Percentiles rank a stretch among this genome's conserved stretches.
These are phyloP conservation scores for Temnothorax ravouxi DNA, from an alignment of 2,888 invertebrate species.

Conservation along the genomic window DNA sequence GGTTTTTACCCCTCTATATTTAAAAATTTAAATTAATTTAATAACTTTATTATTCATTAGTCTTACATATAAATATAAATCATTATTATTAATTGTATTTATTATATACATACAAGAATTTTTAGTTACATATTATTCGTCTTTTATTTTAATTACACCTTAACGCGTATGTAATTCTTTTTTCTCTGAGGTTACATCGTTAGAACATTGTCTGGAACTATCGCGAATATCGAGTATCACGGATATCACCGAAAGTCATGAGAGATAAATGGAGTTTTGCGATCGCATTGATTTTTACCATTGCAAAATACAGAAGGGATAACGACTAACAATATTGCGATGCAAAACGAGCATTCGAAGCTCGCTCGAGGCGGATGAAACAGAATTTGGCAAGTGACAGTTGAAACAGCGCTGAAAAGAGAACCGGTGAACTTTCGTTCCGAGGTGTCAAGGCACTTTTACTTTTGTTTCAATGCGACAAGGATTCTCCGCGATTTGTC, in stretches of 20 bases:
- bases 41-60: neutral
- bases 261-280: slow-evolving; percentile 10
- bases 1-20: too few relatives aligned
- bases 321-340: slow-evolving; percentile 10
- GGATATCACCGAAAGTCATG: neutral
- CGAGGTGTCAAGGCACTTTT: slow-evolving; percentile 59
- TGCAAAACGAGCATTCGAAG: neutral
- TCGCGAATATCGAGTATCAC: neutral
- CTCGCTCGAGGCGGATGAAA: neutral
- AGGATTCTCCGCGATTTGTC: slow-evolving; percentile 39
- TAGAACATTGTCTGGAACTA: neutral
- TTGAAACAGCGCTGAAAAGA: slow-evolving; percentile 1
- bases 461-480: slow-evolving; percentile 54
- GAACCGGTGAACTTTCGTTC: slow-evolving; percentile 34
- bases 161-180: neutral
- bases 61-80: neutral
- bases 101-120: neutral
- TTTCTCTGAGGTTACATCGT: neutral
- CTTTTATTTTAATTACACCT: neutral
- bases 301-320: neutral
- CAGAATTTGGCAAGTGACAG: slow-evolving; percentile 23
- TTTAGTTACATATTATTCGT: neutral
- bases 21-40: neutral
- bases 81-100: neutral
- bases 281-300: neutral